Percentiles rank a stretch among this genome's conserved stretches.
phyloP scores from a whole-genome alignment of 2,797 vertebrate genomes.

The Pteronotus mesoamericanus region DNA sequence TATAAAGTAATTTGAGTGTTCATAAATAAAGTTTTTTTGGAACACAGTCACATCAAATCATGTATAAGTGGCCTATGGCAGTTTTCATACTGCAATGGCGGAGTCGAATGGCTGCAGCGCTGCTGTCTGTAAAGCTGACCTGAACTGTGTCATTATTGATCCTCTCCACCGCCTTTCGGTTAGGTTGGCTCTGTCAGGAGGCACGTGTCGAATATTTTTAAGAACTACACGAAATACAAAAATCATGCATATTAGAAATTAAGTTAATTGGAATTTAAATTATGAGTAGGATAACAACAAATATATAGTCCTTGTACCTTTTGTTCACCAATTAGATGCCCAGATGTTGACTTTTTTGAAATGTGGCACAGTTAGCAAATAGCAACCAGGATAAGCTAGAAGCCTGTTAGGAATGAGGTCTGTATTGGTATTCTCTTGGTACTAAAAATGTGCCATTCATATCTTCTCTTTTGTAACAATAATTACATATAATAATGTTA shows the following conservation, averaged over 20 bases:
- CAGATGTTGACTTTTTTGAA: not conserved
- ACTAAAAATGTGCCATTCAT: conserved; percentile 51
- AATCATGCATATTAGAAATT: not conserved
- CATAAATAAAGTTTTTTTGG: not conserved
- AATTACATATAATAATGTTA: conserved; percentile 67
- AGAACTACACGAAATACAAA: not conserved
- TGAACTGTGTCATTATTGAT: not conserved
- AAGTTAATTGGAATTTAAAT: not conserved
- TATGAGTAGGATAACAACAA: not conserved
- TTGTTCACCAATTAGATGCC: not conserved
- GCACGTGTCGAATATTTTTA: not conserved
- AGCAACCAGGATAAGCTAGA: not conserved
- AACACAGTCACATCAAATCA: not conserved
- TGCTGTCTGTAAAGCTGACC: not conserved
- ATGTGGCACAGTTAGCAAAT: not conserved
- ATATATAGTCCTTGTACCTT: not conserved
- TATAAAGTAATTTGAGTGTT: not conserved
- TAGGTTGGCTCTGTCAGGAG: not conserved
- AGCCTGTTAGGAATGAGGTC: not conserved
- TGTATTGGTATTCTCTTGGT: conserved; percentile 48
- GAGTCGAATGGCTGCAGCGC: not conserved
- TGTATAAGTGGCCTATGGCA: not conserved
- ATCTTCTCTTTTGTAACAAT: conserved; percentile 62
- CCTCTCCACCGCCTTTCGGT: not conserved
- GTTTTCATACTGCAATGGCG: not conserved